phyloP scores from a whole-genome alignment of 2,797 vertebrate genomes.

The Merluccius polli region DNA sequence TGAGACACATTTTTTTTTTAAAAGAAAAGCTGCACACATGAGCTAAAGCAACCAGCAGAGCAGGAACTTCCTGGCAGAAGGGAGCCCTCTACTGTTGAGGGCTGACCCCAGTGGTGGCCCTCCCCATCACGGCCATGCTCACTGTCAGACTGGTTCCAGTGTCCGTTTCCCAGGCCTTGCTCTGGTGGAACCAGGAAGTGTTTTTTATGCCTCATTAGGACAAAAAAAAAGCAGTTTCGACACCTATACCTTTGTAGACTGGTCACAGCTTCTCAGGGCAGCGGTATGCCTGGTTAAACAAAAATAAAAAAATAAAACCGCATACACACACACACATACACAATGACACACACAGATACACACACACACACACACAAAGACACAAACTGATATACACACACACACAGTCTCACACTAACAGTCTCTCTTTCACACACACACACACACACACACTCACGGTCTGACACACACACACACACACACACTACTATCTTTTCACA shows the following conservation, averaged over 20 bases:
- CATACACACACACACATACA: background rate
- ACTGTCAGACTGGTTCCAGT: constrained; percentile 12
- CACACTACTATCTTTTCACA: background rate
- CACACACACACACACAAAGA: background rate
- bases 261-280: background rate
- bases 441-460: background rate
- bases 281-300: background rate
- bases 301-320: background rate
- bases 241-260: background rate
- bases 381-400: too few species aligned
- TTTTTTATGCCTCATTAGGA: constrained; percentile 27
- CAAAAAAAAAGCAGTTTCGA: background rate
- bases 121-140: background rate
- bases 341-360: background rate
- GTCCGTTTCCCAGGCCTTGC: constrained; percentile 4
- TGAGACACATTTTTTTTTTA: background rate
- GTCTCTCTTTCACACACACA: too few species aligned
- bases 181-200: constrained; percentile 29
- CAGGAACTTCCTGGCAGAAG: constrained; percentile 36
- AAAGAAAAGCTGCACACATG: background rate
- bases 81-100: constrained; percentile 55
- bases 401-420: background rate
- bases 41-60: constrained; percentile 22
- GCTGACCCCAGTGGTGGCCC: background rate
- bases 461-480: background rate